phyloP scores from a whole-genome alignment of 2,888 invertebrate genomes.

The Acanthosoma haemorrhoidale region DNA sequence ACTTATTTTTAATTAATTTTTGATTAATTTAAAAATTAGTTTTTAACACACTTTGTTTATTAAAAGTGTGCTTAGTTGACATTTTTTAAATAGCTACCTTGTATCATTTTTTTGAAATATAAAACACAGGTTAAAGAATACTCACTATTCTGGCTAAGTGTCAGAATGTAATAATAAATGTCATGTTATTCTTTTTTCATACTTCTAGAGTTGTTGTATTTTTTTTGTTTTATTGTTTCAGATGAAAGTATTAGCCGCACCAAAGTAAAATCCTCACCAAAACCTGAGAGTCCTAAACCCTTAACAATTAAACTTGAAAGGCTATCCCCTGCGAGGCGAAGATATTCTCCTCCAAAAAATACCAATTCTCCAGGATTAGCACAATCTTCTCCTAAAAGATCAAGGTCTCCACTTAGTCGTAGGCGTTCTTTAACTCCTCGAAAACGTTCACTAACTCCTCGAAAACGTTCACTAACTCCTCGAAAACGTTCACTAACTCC shows the following conservation, averaged over 20 bases:
- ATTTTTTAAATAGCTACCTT: too few relatives aligned
- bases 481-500: constrained; percentile 15
- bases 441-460: not conserved
- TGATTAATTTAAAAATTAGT: too few relatives aligned
- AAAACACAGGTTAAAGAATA: too few relatives aligned
- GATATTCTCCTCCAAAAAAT: constrained; percentile 18
- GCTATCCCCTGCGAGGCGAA: not conserved
- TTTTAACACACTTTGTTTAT: too few relatives aligned
- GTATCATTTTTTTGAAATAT: too few relatives aligned
- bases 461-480: constrained; percentile 1
- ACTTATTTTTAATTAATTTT: too few relatives aligned
- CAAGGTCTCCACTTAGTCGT: not conserved
- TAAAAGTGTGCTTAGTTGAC: too few relatives aligned
- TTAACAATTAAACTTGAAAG: not conserved
- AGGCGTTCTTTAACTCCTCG: not conserved
- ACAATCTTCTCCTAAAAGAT: not conserved
- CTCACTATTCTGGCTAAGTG: too few relatives aligned
- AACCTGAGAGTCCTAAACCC: constrained; percentile 6
- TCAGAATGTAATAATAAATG: too few relatives aligned
- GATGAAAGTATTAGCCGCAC: not conserved
- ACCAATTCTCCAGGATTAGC: not conserved
- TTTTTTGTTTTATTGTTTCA: not conserved
- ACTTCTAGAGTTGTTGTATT: not conserved
- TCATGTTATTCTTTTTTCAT: too few relatives aligned
- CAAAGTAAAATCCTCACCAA: not conserved